Conservation (phyloP, 2,888 invertebrate species). For the Poecilobothrus nobilitatus region DNA sequence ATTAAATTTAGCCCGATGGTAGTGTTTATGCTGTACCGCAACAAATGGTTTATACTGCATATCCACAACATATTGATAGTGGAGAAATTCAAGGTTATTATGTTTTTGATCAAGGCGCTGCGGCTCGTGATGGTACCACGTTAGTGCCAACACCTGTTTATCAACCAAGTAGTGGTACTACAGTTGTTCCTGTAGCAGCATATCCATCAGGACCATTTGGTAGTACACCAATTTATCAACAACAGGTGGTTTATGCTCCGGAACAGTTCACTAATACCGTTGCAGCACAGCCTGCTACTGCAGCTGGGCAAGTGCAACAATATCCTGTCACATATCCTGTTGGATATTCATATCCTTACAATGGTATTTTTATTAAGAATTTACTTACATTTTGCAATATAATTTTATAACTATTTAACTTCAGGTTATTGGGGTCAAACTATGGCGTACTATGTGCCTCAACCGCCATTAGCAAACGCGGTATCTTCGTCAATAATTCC, state of each 20-base stretch:
- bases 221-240: slow-evolving; percentile 39
- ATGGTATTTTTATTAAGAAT: slow-evolving; percentile 33
- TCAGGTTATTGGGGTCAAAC: slow-evolving; percentile 39
- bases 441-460: slow-evolving; percentile 44
- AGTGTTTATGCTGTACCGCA: slow-evolving; percentile 44
- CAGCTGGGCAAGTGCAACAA: slow-evolving; percentile 38
- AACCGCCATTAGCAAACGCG: slow-evolving; percentile 33
- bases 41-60: slow-evolving; percentile 43
- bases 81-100: slow-evolving; percentile 42
- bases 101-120: slow-evolving; percentile 40
- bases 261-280: slow-evolving; percentile 35
- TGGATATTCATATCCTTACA: slow-evolving; percentile 42
- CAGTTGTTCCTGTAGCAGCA: slow-evolving; percentile 38
- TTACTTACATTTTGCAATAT: no score
- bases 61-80: slow-evolving; percentile 38
- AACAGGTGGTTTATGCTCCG: slow-evolving; percentile 43
- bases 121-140: slow-evolving; percentile 32
- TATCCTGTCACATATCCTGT: slow-evolving; percentile 43
- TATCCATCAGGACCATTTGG: slow-evolving; percentile 8
- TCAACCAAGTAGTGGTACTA: slow-evolving; percentile 31
- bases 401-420: slow-evolving; percentile 8
- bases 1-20: slow-evolving; percentile 37
- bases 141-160: slow-evolving; percentile 38
- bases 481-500: slow-evolving; percentile 36
- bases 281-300: slow-evolving; percentile 25